Percentiles rank a stretch among this genome's conserved stretches.
phyloP scores from a whole-genome alignment of 2,797 vertebrate species.

The Luscinia megarhynchos region DNA sequence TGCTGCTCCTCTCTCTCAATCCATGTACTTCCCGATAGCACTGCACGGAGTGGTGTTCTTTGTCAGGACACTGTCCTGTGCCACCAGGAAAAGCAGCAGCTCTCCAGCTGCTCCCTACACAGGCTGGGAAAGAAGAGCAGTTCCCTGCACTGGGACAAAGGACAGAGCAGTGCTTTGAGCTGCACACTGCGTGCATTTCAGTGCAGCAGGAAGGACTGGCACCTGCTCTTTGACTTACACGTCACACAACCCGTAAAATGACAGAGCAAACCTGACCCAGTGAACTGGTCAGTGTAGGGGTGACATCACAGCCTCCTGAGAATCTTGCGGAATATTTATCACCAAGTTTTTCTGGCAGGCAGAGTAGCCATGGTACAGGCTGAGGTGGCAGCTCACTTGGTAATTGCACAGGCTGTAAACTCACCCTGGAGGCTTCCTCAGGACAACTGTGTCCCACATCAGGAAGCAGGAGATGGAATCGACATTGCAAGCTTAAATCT shows the following conservation, averaged over 20 bases:
- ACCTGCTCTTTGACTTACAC: slow-evolving; percentile 7
- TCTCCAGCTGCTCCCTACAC: not conserved
- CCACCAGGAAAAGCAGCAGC: not conserved
- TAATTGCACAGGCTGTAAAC: not conserved
- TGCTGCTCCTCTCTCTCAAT: not conserved
- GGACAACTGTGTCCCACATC: fast-evolving
- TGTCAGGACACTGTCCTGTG: not conserved
- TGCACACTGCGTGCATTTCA: fast-evolving
- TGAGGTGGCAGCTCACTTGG: not conserved
- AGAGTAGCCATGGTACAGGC: not conserved
- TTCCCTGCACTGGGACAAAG: not conserved
- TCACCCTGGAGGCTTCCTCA: not conserved
- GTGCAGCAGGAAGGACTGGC: fast-evolving
- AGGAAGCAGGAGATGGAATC: not conserved
- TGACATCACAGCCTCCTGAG: not conserved
- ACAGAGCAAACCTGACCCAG: not conserved
- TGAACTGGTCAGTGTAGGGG: not conserved
- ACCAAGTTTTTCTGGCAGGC: not conserved
- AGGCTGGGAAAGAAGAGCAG: not conserved
- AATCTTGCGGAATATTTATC: not conserved
- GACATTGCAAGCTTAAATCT: not conserved
- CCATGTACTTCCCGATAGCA: not conserved
- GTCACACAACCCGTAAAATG: not conserved
- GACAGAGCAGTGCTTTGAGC: not conserved
- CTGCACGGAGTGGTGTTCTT: not conserved